Conservation (phyloP, 2,113 vertebrate species). For the Nicator chloris region DNA sequence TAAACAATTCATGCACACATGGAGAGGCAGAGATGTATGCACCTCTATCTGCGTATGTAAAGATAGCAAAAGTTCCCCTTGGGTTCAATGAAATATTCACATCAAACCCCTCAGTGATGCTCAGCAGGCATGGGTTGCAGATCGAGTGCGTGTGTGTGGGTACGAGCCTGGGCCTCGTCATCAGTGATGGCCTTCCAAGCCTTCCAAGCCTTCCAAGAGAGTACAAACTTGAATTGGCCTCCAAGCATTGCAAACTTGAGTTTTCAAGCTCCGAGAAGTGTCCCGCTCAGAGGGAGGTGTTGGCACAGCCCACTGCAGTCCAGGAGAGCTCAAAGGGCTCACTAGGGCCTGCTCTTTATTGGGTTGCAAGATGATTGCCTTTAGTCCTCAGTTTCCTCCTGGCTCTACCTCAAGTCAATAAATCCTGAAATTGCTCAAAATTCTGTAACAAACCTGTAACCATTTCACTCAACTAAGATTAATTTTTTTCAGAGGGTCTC, state of each 20-base stretch:
- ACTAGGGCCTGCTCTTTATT: too few species aligned
- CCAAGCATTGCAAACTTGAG: not conserved
- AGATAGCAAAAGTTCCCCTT: not conserved
- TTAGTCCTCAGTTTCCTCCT: not conserved
- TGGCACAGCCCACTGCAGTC: not conserved
- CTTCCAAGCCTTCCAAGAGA: too few species aligned
- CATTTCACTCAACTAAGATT: not conserved
- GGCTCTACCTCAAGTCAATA: not conserved
- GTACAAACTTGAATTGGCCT: too few species aligned
- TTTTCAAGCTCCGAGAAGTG: not conserved
- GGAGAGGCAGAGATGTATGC: not conserved
- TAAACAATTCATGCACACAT: not conserved
- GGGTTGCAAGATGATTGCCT: not conserved
- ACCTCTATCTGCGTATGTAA: not conserved
- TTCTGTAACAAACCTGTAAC: not conserved
- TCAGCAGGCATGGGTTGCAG: not conserved
- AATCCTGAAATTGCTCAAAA: not conserved
- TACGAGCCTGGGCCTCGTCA: rapidly evolving
- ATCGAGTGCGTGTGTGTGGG: rapidly evolving
- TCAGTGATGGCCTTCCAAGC: not conserved
- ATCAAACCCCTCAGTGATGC: not conserved
- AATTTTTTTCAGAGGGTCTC: not conserved
- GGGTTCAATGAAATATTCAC: not conserved
- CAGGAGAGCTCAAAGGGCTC: not conserved
- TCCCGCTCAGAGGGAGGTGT: not conserved